Percentiles rank a stretch among this genome's conserved stretches.
phyloP scores from a whole-genome alignment of 2,888 invertebrate genomes.

The Spodoptera picta region DNA sequence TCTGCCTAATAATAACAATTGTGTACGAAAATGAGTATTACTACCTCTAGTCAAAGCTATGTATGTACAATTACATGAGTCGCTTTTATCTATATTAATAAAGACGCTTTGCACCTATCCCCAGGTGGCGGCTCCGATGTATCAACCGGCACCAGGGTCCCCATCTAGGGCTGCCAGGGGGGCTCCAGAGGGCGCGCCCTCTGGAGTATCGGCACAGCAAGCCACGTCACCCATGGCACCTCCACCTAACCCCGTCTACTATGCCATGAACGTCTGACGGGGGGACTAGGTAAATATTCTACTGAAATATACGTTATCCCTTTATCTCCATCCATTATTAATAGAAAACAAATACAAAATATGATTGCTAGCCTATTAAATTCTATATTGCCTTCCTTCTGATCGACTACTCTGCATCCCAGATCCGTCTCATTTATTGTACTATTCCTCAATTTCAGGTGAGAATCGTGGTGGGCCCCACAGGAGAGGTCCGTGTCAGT shows the following conservation, averaged over 20 bases:
- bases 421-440: no score
- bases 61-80: no score
- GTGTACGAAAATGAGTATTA: no score
- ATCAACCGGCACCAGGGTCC: constrained; percentile 88
- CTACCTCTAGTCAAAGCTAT: no score
- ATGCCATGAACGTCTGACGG: constrained; percentile 96
- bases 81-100: neutral
- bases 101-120: neutral
- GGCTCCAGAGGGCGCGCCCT: constrained; percentile 89
- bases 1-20: no score
- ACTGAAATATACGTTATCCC: neutral
- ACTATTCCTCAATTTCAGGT: constrained; percentile 65
- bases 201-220: constrained; percentile 79
- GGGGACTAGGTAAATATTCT: constrained; percentile 87
- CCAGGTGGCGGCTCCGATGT: constrained; percentile 83
- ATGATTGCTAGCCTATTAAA: no score
- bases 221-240: constrained; percentile 85
- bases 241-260: constrained; percentile 90
- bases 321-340: no score
- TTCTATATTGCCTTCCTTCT: no score
- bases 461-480: constrained; percentile 81
- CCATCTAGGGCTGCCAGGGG: constrained; percentile 92
- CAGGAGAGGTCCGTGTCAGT: constrained; percentile 76
- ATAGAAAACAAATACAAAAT: no score
- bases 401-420: no score